Conservation (phyloP, 92 coral and sea anemone genomes). For the Phenganax marumi region DNA sequence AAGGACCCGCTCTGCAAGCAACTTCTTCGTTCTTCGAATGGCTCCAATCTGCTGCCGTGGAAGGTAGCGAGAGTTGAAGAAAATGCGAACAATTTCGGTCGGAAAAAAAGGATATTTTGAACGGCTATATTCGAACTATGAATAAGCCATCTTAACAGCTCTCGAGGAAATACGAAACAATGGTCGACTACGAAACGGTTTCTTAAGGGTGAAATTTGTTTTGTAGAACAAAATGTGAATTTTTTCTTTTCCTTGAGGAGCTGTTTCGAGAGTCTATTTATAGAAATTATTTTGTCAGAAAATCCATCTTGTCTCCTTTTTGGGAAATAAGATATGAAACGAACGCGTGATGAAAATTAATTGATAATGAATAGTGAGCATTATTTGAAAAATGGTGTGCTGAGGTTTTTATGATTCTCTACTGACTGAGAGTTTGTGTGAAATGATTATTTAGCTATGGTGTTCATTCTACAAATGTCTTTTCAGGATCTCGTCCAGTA, state of each 20-base stretch:
- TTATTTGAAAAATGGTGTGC: background rate
- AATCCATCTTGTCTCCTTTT: slow-evolving; percentile 28
- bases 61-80: slow-evolving; percentile 58
- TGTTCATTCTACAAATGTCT: background rate
- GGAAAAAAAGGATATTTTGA: background rate
- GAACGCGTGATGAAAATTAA: background rate
- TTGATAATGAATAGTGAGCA: background rate
- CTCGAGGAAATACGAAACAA: too few relatives aligned
- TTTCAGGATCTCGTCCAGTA: slow-evolving; percentile 29
- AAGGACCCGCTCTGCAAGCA: slow-evolving; percentile 66
- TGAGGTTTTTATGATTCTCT: background rate
- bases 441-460: too few relatives aligned
- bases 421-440: background rate
- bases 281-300: slow-evolving; percentile 36
- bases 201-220: too few relatives aligned
- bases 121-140: background rate
- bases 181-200: too few relatives aligned
- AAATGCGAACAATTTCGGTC: background rate
- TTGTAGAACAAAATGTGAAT: too few relatives aligned
- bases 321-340: background rate
- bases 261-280: slow-evolving; percentile 33
- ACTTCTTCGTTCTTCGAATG: slow-evolving; percentile 77
- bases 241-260: background rate
- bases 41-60: slow-evolving; percentile 78
- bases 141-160: background rate